Conservation (phyloP, 1,140 invertebrate genomes). For the Microplitis demolitor region DNA sequence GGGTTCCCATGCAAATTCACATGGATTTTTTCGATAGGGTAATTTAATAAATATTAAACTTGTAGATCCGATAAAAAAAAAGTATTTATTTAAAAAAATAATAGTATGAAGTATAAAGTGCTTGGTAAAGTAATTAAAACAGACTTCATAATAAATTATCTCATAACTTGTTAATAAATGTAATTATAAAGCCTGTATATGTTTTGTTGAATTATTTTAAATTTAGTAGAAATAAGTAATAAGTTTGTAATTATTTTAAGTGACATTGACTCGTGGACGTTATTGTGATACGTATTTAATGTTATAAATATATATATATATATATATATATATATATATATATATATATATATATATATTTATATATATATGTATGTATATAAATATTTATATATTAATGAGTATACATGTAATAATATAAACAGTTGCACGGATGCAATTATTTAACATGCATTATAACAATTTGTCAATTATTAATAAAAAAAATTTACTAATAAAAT, state of each 20-base stretch:
- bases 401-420: no score
- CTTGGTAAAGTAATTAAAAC: no score
- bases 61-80: no score
- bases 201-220: conserved; percentile 37
- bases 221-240: not conserved
- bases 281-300: conserved; percentile 20
- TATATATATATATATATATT: not conserved
- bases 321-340: conserved; percentile 13
- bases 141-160: no score
- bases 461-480: not conserved
- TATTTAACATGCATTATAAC: no score
- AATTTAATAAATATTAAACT: no score
- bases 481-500: not conserved
- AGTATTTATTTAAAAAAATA: no score
- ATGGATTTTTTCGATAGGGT: no score
- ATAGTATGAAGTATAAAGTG: no score
- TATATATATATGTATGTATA: conserved; percentile 13
- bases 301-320: conserved; percentile 11
- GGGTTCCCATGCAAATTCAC: no score
- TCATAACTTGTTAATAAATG: no score
- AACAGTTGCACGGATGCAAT: no score
- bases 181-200: conserved; percentile 57
- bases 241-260: not conserved
- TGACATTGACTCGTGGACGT: conserved; percentile 20
- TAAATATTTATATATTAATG: not conserved